A percentile compares a stretch with the other conserved stretches of the same genome.
Conservation (phyloP, 2,113 vertebrate species). For the Brevimyrus niger region DNA sequence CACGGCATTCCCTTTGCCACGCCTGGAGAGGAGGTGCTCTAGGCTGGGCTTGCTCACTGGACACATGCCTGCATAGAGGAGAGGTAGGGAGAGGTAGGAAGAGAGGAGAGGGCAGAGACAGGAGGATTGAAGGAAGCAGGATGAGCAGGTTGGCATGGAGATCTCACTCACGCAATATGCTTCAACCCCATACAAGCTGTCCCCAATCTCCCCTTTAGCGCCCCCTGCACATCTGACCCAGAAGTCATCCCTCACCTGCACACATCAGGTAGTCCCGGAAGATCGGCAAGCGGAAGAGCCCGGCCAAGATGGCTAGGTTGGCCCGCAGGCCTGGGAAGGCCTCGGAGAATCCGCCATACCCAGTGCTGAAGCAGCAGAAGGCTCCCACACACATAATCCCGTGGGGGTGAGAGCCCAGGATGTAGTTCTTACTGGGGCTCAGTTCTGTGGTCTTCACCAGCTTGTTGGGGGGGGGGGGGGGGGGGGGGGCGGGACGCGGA, state of each 20-base stretch:
- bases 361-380: constrained; percentile 58
- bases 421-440: constrained; percentile 61
- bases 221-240: neutral
- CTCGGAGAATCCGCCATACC: constrained; percentile 46
- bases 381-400: constrained; percentile 59
- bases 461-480: constrained; percentile 37
- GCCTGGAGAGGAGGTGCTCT: constrained; percentile 52
- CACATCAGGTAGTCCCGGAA: constrained; percentile 61
- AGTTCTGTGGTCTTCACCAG: constrained; percentile 68
- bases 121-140: no score
- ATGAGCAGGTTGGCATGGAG: neutral
- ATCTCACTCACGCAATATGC: neutral
- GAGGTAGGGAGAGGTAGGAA: neutral
- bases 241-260: constrained; percentile 42
- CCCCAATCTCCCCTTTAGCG: neutral
- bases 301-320: constrained; percentile 32
- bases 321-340: constrained; percentile 56
- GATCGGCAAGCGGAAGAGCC: constrained; percentile 59
- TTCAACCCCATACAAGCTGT: neutral
- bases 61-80: constrained; percentile 44
- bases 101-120: neutral
- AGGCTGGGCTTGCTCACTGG: constrained; percentile 62
- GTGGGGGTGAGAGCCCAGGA: constrained; percentile 68
- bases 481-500: neutral
- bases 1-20: constrained; percentile 60